phyloP scores from a whole-genome alignment of 2,113 vertebrate species.

The Galeopterus variegatus region DNA sequence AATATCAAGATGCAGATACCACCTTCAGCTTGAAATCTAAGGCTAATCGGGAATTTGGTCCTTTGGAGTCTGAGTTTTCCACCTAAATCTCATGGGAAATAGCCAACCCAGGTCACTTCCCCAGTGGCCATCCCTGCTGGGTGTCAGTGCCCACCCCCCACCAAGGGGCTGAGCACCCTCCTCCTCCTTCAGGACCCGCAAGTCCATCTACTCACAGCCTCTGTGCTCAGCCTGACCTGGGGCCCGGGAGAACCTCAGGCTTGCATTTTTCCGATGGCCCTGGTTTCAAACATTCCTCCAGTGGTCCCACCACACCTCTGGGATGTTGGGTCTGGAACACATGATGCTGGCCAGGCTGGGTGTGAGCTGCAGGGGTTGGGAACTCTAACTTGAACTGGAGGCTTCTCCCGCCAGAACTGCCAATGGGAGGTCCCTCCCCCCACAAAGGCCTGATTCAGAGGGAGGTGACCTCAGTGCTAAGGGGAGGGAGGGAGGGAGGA shows the following conservation, averaged over 20 bases:
- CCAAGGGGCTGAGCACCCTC: too few relatives aligned
- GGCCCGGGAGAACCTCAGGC: neutral
- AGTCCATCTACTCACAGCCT: constrained; percentile 22
- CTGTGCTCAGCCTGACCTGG: neutral
- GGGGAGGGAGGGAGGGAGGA: neutral
- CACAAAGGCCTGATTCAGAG: constrained; percentile 74
- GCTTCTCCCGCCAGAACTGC: constrained; percentile 61
- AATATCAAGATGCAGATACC: neutral
- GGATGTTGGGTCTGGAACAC: constrained; percentile 70
- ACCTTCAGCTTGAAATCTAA: neutral
- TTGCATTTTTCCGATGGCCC: constrained; percentile 44
- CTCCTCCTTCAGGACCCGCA: neutral
- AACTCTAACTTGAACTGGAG: constrained; percentile 35
- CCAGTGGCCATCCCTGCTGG: neutral
- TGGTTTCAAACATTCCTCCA: constrained; percentile 84
- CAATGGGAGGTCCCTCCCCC: constrained; percentile 6
- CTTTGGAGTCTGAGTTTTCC: neutral
- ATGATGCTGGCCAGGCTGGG: neutral
- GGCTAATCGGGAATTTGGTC: neutral
- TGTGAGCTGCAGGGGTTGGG: neutral
- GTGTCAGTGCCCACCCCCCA: neutral
- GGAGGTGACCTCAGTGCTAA: constrained; percentile 71
- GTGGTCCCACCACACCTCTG: constrained; percentile 70
- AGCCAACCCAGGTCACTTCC: neutral
- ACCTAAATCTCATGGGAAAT: neutral